Base-by-base conservation (phyloP, 2,113 vertebrate genomes). In the Garra rufa region DNA sequence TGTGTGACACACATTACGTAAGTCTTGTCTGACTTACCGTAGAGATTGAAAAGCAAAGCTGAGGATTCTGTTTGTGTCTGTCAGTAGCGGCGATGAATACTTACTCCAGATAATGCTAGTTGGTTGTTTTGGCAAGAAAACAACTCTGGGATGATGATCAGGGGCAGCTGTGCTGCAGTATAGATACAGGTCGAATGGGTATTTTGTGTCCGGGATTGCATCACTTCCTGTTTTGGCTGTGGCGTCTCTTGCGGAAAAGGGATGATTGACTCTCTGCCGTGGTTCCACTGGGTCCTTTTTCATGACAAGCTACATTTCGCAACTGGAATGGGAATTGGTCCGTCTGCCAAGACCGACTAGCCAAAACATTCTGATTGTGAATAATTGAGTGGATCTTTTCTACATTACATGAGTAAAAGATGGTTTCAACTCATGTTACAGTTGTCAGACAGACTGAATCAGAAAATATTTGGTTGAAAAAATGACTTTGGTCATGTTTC, bases 401-500 rank as follows among this genome's bases (percentile, higher is more conserved):
- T 74, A 34, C 44, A 57, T 30, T 71, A 80, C 74, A 79, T 69
- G 24, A 50, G 65, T 28, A 84, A 65, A 77, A 80, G 21, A 81
- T 46, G 28, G 30, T 38, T 81, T 41, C 34, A 46, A 61, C 70
- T 76, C 61, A 69, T 48, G 61, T 76, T 55, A 69, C 81, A 41
- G 21, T 84, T 70, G 14, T 65, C 43, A 52, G 61, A 55, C 82
- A 76, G 38, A 81, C 48, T 76, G 77, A 69, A 71, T 21, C 24
- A 24, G 65, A 79, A 83, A 24, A 28, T 67, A 76, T 46, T 63
- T 75, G 46, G 52, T 77, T 76, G 41, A 11, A 70, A 77, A 85
- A 88, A 81, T 41, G 9, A 76, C 57, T 83, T 83, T 82, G 83
- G 71, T 79, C 55, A 50, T 78, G 55, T 84, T 73, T 71, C 48